These are phyloP conservation scores for Diarsia brunnea DNA, from an alignment of 2,888 invertebrate genomes.

Conservation along the genomic window DNA sequence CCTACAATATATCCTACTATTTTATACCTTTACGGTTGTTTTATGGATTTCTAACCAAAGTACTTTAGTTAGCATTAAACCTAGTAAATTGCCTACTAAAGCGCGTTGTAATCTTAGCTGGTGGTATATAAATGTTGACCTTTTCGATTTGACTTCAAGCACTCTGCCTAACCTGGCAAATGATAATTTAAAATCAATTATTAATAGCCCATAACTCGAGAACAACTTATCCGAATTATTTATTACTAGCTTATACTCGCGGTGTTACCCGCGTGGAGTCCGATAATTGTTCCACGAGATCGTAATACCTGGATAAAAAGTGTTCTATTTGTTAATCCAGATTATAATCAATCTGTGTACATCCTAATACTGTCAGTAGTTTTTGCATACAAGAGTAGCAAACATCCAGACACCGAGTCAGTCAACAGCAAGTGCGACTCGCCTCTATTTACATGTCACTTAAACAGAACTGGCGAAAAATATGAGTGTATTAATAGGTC, in stretches of 20 bases:
- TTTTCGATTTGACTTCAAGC: background rate
- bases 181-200: background rate
- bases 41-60: conserved; percentile 41
- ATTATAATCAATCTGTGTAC: no score
- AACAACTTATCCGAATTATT: background rate
- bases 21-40: conserved; percentile 45
- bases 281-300: no score
- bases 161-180: background rate
- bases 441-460: no score
- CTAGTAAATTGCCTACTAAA: conserved; percentile 15
- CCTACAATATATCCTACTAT: conserved; percentile 15
- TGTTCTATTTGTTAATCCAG: no score
- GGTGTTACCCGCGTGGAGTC: no score
- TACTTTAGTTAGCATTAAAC: conserved; percentile 23
- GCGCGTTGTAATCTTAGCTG: conserved; percentile 8
- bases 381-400: no score
- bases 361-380: no score
- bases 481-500: no score
- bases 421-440: no score
- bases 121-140: conserved; percentile 3
- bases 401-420: no score
- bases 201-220: background rate
- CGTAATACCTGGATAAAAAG: no score
- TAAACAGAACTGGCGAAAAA: no score
- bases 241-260: background rate